Evolutionary conservation across 2,113 vertebrate genomes (phyloP), one percentile per base, ranked within the genome.

Genomic region (Nothoprocta perdicaria): DNA sequence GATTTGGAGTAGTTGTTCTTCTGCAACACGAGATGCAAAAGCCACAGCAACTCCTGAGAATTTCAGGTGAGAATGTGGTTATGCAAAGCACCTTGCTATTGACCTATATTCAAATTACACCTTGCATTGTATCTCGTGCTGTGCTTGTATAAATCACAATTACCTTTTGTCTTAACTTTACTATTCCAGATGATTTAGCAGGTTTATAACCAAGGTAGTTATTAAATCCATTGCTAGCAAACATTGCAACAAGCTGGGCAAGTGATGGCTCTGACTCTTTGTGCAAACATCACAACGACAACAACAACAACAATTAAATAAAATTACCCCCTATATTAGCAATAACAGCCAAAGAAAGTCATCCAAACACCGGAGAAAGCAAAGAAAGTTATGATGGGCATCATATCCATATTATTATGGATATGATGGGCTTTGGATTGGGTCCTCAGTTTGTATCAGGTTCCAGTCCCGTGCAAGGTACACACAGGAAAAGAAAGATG

Each of bases 111-210:
- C 84, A 92, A 91, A 90, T 83, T 88, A 55, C 46, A 75, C 83
- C 92, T 93, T 86, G 52, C 55, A 77, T 27, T 69, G 23, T 24
- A 19, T 69, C 46, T 69, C 50, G 33, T 24, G 6, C 78, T 95
- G 55, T 9, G 87, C 91, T 87, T 93, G 50, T 63, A 74, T 92
- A 88, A 33, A 88, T 88, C 85, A 91, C 89, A 94, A 88, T 67
- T 91, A 75, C 38, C 67, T 80, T 89, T 82, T 91, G 31, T 41
- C 55, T 92, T 78, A 83, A 86, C 61, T 89, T 61, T 83, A 40
- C 57, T 89, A 85, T 78, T 27, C 65, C 57, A 91, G 87, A 80
- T 86, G 82, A 61, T 84, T 94, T 91, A 94, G 69, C 61, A 92
- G 65, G 89, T 86, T 80, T 91, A 80, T 90, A 74, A 40, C 58